These are phyloP conservation scores for Drosophila funebris DNA, from an alignment of 1,140 invertebrate species.

Conservation along the genomic window DNA sequence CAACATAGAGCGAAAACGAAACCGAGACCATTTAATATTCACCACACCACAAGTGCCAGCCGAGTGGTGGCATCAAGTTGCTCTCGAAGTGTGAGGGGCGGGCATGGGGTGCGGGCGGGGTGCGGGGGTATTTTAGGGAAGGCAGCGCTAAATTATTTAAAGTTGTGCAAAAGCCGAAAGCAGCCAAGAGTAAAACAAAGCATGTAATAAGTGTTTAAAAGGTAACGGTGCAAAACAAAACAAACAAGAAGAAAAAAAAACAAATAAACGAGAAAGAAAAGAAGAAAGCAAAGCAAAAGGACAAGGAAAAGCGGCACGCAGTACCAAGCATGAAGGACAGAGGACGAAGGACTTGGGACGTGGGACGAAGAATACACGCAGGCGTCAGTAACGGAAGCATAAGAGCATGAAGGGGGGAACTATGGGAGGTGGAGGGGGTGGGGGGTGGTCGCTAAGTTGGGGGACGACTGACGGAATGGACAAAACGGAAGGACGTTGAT, in stretches of 20 bases:
- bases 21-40: slow-evolving; percentile 45
- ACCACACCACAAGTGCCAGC: slow-evolving; percentile 38
- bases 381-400: slow-evolving; percentile 38
- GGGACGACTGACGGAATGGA: slow-evolving; percentile 17
- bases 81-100: background rate
- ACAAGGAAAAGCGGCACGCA: slow-evolving; percentile 11
- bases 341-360: background rate
- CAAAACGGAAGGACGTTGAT: slow-evolving; percentile 35
- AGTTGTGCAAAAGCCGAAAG: slow-evolving; percentile 38
- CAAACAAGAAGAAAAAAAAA: background rate
- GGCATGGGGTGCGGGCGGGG: background rate
- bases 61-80: background rate
- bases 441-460: too few relatives aligned
- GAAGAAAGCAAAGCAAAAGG: background rate
- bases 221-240: slow-evolving; percentile 23
- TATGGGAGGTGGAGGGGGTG: background rate
- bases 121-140: background rate
- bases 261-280: slow-evolving; percentile 4
- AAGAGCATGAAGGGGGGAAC: background rate
- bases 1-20: slow-evolving; percentile 45
- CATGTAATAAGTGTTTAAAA: slow-evolving; percentile 65
- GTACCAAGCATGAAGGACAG: background rate
- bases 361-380: slow-evolving; percentile 29
- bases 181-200: slow-evolving; percentile 51
- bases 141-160: slow-evolving; percentile 68